Evolutionary conservation across 2,888 invertebrate genomes (phyloP), one percentile per base, ranked within the genome.

Genomic region (Octodonta nipae): DNA sequence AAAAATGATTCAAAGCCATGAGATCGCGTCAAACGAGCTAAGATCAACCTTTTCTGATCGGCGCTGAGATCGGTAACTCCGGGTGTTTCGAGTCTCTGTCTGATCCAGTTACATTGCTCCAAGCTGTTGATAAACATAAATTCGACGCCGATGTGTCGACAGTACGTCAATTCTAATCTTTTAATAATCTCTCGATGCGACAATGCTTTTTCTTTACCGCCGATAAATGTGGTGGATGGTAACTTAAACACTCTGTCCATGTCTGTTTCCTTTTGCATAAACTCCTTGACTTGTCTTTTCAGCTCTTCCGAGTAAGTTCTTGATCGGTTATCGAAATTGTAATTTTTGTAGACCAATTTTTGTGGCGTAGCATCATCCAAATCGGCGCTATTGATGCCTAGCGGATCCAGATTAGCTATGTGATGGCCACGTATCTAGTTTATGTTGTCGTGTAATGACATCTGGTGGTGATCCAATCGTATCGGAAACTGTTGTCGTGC

Each of bases 51-150:
- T 65, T 96, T 98, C 61, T 93, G 83, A 47, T 95, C 93, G 38
- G 73, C 71, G 35, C 75, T 76, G 59, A 95, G 78, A 51, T 82
- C 78, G 67, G 88, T 82, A 10, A 75, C 68, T 26, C 84, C 84
- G 7, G 98, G 98, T 0, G 87, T 85, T 64, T 99, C 98, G 70
- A 99, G 83, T 42, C 84, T 78, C 61, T 91, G 83, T 42, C 96
- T 71, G 55, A 99, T 95, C 98, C 98, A 99, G 63, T 96, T 93
- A 60, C 93, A 93, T 63, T 96, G 95, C 54, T 98, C 96, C 64
- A 92, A 65, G 17, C 92, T 95, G 65, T 96, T 96, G 58, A 99
- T 93, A 64, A 96, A 98, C 96, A 98, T 98, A 60, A 92, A 99
- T 64, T 99, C 98, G 2, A 93, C 87, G 22, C 98, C 98, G 51